Evolutionary conservation across 2,888 invertebrate species (phyloP), one percentile per base, ranked within the genome.

Genomic region (Plebejus melissa): DNA sequence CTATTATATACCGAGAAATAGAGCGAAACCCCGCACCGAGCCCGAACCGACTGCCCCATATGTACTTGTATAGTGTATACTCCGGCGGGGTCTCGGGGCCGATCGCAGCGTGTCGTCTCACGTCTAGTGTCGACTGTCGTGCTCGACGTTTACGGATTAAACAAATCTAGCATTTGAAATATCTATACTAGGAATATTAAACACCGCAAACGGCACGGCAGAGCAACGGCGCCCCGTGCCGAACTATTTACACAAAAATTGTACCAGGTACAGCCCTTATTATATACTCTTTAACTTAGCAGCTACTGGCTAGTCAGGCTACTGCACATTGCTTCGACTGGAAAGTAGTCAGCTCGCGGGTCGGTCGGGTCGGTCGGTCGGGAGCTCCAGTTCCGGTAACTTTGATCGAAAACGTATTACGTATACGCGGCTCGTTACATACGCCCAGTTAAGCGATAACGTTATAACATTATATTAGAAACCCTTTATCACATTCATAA

Each of bases 401-500:
- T 13, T 65, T 65, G 65, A 65, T 65, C 32, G 65, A 65, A 65
- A 22, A n/a, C 5, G 22, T 22, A 58, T 22, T 36, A 65, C 65
- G 36, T 65, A 36, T 65, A 65, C 32, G 9, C 28, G 11, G 60
- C 60, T 32, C 32, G 65, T 13, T 65, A 22, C 32, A 11, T 65
- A 16, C 65, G 65, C 32, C 36, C 7, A 32, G 9, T 65, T 65
- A 32, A 65, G 11, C 28, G 28, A 60, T 22, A 28, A 65, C 65
- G 65, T 65, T 6, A 60, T 22, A 28, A 65, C 65, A 32, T 65
- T 6, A 65, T 32, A 13, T 65, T 32, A 36, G 13, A 36, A 36
- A 65, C 32, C 32, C 13, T 54, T 32, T 65, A 65, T 65, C 65
- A 65, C 65, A 65, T 36, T 60, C 13, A 65, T 36, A 65, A 65